Conservation (phyloP, 2,888 invertebrate species). For the Cheiracanthium punctorium region DNA sequence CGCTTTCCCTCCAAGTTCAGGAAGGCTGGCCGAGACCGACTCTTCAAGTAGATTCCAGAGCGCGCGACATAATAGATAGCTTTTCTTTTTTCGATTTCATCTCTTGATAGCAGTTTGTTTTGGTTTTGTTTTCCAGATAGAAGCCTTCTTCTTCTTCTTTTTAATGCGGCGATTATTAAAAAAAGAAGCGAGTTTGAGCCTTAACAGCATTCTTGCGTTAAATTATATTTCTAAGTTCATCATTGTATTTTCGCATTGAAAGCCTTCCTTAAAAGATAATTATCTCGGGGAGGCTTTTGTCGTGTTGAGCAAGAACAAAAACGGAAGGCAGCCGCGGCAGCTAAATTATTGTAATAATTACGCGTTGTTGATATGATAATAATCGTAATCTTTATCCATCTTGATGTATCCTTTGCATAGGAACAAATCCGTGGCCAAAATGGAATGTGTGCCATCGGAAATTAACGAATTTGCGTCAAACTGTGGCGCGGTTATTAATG, state of each 20-base stretch:
- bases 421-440: neutral
- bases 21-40: constrained; percentile 21
- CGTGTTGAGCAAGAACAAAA: neutral
- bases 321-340: neutral
- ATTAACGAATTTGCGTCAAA: neutral
- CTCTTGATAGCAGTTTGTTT: constrained; percentile 5
- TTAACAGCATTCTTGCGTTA: constrained; percentile 3
- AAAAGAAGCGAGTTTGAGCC: neutral
- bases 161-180: neutral
- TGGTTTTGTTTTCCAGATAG: constrained; percentile 1
- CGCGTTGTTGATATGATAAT: neutral
- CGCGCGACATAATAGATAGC: neutral
- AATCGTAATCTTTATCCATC: neutral
- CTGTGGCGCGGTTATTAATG: too few species aligned
- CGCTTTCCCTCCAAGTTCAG: constrained; percentile 30
- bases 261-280: neutral
- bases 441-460: neutral
- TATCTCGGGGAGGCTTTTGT: neutral
- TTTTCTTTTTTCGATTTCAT: neutral
- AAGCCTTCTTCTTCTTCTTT: neutral
- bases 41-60: neutral
- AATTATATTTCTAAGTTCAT: neutral
- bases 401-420: neutral
- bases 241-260: neutral
- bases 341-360: constrained; percentile 7